These are phyloP conservation scores for Hyaena hyaena DNA, from an alignment of 2,113 vertebrate species.

Conservation along the genomic window DNA sequence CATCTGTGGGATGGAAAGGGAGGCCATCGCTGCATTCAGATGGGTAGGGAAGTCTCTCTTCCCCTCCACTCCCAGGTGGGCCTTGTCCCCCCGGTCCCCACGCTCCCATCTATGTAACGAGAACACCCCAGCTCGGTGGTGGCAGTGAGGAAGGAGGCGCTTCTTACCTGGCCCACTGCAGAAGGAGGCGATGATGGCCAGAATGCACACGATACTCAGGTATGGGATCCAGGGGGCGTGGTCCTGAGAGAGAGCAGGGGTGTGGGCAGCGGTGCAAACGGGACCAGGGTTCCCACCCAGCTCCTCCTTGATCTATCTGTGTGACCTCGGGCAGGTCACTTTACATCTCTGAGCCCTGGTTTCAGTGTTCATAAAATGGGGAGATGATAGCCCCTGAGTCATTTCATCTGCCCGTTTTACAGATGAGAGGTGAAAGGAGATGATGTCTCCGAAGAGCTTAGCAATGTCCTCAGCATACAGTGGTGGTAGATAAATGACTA, in stretches of 20 bases:
- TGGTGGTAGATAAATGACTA: neutral
- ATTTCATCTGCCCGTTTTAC: neutral
- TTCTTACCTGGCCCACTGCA: slow-evolving; percentile 95
- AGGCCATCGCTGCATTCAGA: neutral
- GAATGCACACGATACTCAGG: slow-evolving; percentile 92
- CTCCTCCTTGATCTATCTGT: neutral
- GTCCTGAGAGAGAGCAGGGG: slow-evolving; percentile 81
- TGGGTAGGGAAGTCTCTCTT: neutral
- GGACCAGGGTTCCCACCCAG: neutral
- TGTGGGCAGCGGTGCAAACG: rapidly evolving
- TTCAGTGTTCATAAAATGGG: too few relatives aligned
- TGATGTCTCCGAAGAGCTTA: too few relatives aligned
- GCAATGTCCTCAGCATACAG: neutral
- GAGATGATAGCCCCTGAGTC: neutral
- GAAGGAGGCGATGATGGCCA: slow-evolving; percentile 94
- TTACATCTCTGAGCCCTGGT: too few relatives aligned
- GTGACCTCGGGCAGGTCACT: neutral
- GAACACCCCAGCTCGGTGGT: rapidly evolving
- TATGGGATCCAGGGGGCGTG: slow-evolving; percentile 90
- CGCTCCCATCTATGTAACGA: neutral
- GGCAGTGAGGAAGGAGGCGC: neutral
- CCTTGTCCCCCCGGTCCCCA: neutral
- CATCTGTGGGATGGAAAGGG: neutral
- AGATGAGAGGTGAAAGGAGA: neutral
- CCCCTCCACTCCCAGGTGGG: neutral